phyloP scores from a whole-genome alignment of 2,888 invertebrate genomes.

The Melangyna quadrimaculata region DNA sequence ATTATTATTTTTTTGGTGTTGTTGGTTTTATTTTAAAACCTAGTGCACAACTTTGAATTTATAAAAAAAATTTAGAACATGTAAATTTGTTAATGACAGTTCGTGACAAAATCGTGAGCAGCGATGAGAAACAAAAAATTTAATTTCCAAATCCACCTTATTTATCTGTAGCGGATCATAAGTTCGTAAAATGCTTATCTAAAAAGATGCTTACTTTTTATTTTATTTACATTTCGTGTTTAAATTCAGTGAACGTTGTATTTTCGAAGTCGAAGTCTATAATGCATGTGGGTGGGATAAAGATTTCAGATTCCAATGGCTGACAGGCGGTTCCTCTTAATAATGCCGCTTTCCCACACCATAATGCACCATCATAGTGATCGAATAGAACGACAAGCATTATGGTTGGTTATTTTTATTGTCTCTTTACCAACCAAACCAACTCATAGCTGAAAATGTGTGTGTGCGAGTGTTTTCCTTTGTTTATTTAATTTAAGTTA shows the following conservation, averaged over 20 bases:
- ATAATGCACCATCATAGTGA: conserved; percentile 5
- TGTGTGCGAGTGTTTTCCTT: neutral
- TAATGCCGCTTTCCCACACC: conserved; percentile 54
- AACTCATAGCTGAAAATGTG: neutral
- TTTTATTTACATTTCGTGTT: conserved; percentile 43
- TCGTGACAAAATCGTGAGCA: conserved; percentile 14
- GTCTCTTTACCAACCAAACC: neutral
- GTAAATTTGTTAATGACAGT: conserved; percentile 14
- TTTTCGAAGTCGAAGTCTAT: neutral
- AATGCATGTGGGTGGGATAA: conserved; percentile 47
- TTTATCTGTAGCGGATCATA: conserved; percentile 32
- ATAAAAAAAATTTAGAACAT: neutral
- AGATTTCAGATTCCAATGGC: conserved; percentile 17
- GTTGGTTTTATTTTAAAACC: neutral
- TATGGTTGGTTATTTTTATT: conserved; percentile 26
- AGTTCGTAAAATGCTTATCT: conserved; percentile 27
- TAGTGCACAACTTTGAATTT: neutral
- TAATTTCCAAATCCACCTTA: conserved; percentile 47
- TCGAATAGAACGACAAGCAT: conserved; percentile 40
- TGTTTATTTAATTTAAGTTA: conserved; percentile 49
- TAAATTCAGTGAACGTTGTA: conserved; percentile 18
- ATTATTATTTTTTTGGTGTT: neutral
- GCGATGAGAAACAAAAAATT: neutral
- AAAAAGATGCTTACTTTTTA: conserved; percentile 34
- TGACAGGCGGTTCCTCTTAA: conserved; percentile 44